These are phyloP conservation scores for Pocillopora damicornis DNA, from an alignment of 64 coral and sea anemone species.

Conservation along the genomic window DNA sequence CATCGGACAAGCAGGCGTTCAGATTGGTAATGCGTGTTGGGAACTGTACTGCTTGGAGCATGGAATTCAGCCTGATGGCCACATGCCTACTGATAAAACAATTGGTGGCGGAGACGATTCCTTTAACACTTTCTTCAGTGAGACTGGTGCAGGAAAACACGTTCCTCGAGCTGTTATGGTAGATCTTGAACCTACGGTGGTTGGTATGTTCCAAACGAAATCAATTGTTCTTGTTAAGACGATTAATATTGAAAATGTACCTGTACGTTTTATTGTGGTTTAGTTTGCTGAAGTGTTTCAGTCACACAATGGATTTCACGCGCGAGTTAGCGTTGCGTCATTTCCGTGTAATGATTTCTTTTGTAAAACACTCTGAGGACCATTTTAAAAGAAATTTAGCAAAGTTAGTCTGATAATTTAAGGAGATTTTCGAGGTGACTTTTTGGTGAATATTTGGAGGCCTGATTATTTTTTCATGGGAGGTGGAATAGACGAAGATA, in stretches of 20 bases:
- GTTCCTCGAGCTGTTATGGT: constrained; percentile 22
- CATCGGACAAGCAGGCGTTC: constrained; percentile 23
- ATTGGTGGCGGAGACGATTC: constrained; percentile 9
- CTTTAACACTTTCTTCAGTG: constrained; percentile 7
- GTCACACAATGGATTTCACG: not conserved
- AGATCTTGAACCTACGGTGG: constrained; percentile 5
- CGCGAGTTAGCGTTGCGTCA: not conserved
- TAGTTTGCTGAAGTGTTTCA: not conserved
- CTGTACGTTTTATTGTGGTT: constrained; percentile 1
- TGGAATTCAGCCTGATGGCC: constrained; percentile 18
- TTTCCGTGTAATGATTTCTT: not conserved
- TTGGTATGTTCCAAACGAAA: constrained; percentile 6
- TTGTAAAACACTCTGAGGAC: not conserved
- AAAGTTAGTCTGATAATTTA: too few relatives aligned
- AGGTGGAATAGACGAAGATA: too few relatives aligned
- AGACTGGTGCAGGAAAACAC: constrained; percentile 12
- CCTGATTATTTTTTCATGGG: too few relatives aligned
- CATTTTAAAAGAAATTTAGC: too few relatives aligned
- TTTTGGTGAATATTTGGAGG: too few relatives aligned
- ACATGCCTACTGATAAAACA: constrained; percentile 5
- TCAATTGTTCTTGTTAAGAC: not conserved
- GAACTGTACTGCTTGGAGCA: constrained; percentile 24
- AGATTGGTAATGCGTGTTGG: constrained; percentile 17
- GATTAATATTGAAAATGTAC: constrained; percentile 20
- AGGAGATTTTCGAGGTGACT: too few relatives aligned